These are phyloP conservation scores for Agrochola lota DNA, from an alignment of 2,888 invertebrate species.

Conservation along the genomic window DNA sequence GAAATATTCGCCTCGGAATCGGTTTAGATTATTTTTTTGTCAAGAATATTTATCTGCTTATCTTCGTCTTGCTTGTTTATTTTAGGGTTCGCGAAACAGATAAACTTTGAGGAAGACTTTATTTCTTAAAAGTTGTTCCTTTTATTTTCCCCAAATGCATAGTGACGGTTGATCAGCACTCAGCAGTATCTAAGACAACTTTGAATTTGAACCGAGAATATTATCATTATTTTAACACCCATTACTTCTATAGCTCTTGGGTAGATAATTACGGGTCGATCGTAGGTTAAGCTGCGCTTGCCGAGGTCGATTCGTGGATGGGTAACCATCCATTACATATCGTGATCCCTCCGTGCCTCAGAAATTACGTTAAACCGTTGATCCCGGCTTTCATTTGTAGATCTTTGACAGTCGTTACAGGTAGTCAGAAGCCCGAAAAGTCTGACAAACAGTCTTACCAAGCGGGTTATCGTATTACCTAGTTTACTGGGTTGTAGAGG, in stretches of 20 bases:
- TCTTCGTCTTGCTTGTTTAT: not conserved
- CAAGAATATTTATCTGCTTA: constrained; percentile 33
- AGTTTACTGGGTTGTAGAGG: not conserved
- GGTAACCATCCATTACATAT: not conserved
- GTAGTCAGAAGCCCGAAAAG: not conserved
- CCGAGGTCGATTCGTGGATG: not conserved
- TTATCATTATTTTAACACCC: not conserved
- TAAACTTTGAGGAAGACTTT: not conserved
- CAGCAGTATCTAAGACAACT: not conserved
- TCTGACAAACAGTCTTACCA: not conserved
- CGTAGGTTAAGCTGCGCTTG: not conserved
- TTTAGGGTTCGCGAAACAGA: not conserved
- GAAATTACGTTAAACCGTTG: not conserved
- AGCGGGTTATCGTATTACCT: not conserved
- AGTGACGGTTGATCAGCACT: not conserved
- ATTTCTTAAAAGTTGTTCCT: not conserved
- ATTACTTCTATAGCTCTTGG: not conserved
- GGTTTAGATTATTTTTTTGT: constrained; percentile 59
- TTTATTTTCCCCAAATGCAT: not conserved
- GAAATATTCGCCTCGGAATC: constrained; percentile 73
- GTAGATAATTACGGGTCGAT: not conserved
- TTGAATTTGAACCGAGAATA: not conserved
- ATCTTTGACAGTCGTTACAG: not conserved
- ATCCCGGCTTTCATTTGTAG: not conserved
- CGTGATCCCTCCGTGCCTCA: not conserved